phyloP scores from a whole-genome alignment of 1,140 invertebrate species.

The Coenobita brevimanus region DNA sequence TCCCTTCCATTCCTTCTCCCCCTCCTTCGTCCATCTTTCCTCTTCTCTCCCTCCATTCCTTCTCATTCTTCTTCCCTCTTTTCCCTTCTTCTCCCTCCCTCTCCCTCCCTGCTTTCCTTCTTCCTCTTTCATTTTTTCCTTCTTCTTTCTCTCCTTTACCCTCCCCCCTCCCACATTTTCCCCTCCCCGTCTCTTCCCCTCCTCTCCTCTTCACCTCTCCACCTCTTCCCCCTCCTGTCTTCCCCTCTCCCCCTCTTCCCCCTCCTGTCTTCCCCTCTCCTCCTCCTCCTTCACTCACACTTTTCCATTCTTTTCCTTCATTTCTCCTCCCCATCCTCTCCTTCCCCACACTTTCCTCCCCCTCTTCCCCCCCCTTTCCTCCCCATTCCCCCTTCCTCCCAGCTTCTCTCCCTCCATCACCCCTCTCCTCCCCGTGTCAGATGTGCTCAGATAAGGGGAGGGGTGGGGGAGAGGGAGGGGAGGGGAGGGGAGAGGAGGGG shows the following conservation, averaged over 20 bases:
- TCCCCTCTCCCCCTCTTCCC: background rate
- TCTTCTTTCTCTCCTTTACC: background rate
- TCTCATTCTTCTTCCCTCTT: background rate
- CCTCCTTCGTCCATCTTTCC: background rate
- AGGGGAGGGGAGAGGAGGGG: no score
- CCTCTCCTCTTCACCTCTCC: background rate
- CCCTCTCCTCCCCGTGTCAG: no score
- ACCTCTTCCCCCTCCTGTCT: background rate
- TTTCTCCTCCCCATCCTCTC: background rate
- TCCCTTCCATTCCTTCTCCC: background rate
- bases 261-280: background rate
- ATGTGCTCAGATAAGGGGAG: no score
- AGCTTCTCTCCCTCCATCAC: no score
- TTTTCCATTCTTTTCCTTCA: background rate
- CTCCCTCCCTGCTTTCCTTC: background rate
- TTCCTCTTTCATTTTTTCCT: background rate
- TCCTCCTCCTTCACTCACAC: background rate
- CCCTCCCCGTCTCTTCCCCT: background rate
- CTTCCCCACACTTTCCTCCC: background rate
- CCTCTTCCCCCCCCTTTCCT: background rate
- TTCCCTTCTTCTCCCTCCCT: background rate
- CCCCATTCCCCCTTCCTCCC: background rate
- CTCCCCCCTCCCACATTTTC: background rate
- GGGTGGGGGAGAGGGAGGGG: no score
- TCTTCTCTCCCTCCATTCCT: background rate